Base-by-base conservation (phyloP, 2,797 vertebrate species). In the Arrhamphus sclerolepis region DNA sequence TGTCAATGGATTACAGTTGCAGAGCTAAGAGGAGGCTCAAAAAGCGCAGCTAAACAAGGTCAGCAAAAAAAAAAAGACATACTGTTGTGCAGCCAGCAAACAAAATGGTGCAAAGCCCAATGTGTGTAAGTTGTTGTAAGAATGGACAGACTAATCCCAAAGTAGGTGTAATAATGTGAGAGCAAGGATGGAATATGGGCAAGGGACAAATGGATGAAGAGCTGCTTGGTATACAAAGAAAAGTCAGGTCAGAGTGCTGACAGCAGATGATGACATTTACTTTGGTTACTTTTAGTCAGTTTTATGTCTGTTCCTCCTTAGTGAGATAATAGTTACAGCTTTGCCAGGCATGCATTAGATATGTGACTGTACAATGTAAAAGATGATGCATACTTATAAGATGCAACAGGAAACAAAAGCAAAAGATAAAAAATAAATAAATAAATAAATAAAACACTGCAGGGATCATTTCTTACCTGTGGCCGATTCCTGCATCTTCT, bases 401-500 rank as follows among this genome's bases (percentile, higher is more conserved):
- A 31, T 56, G 54, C 54, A 44, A 56, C 18, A 18, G 16, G 43
- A 5, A 13, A 18, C 10, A 38, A 2, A 31, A 6, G 28, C 18
- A 31, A 5, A 31, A 28, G 18, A 17, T 8, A 19, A 69, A 51
- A 69, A 20, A 73, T 38, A 29, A 22, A 21, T 34, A 46, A 19
- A 16, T 24, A 6, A 14, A n/a, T 4, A 1, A 39, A 18, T 34
- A 34, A 34, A 34, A 5, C 44, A 39, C 18, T 24, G 39, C 13
- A 11, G 16, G 22, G 53, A 18, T 14, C 0, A 7, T 22, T 19
- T 24, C 74, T 86, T 92, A 99, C 97, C 97, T 92, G 97, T 88
- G 69, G 96, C 89, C 46, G 96, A 91, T 84, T 98, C 98, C 91
- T 98, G 98, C 76, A 98, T 94, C 82, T 99, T 99, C 92, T 99